A percentile compares a stretch with the other conserved stretches of the same genome.
These are phyloP conservation scores for Ispidina lecontei DNA, from an alignment of 2,797 vertebrate species.

Conservation along the genomic window DNA sequence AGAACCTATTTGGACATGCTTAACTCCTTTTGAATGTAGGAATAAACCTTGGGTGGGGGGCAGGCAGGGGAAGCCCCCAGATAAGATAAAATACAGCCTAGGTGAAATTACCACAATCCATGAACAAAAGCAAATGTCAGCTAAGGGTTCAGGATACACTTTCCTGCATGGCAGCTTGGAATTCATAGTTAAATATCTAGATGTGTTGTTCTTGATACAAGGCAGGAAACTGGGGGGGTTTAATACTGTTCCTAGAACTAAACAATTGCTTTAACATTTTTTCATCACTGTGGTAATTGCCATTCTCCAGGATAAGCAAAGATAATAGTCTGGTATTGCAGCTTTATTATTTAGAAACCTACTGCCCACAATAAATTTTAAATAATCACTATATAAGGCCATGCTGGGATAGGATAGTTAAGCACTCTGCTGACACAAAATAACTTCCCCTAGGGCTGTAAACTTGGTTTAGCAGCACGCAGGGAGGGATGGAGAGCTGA, in stretches of 20 bases:
- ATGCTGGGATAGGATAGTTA: background rate
- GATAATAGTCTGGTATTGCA: background rate
- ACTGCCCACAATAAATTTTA: background rate
- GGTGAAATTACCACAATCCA: background rate
- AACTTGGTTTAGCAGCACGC: background rate
- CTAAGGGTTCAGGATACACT: background rate
- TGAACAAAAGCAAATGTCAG: background rate
- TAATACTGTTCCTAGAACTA: background rate
- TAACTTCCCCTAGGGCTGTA: background rate
- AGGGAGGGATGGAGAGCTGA: background rate
- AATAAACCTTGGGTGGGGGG: background rate
- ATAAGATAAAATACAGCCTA: background rate
- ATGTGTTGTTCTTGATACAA: background rate
- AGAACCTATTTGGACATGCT: background rate
- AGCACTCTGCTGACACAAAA: background rate
- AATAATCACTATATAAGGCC: background rate
- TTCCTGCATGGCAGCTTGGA: background rate
- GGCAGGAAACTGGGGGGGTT: background rate
- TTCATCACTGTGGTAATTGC: background rate
- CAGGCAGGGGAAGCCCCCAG: no score
- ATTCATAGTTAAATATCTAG: background rate
- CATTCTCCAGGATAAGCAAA: background rate
- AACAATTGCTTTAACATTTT: background rate
- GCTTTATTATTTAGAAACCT: background rate
- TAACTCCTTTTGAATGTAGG: background rate